Evolutionary conservation across 2,113 vertebrate species (phyloP).

Genomic region (Hypocryptadius cinnamomeus): DNA sequence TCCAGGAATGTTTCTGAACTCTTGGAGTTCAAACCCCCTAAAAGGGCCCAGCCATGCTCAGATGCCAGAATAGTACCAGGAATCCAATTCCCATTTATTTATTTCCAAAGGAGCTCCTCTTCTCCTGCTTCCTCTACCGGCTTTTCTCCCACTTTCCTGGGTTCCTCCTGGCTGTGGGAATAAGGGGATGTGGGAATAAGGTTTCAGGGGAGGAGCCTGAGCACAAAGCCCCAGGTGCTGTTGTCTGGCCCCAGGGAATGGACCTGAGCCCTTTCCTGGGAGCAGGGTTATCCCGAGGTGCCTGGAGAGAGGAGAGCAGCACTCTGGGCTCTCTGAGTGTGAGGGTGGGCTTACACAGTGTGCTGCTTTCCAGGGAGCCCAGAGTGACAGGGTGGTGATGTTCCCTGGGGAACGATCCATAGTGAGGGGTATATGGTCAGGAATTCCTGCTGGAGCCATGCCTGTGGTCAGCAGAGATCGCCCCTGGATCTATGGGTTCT

Average conservation of each 20-base stretch:
- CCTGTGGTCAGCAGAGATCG: background rate
- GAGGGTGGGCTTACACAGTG: background rate
- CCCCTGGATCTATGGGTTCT: background rate
- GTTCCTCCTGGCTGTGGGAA: background rate
- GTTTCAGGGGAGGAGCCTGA: background rate
- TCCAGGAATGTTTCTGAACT: background rate
- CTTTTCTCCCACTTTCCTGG: rapidly evolving
- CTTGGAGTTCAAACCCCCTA: background rate
- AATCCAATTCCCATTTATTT: background rate
- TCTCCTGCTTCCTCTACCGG: background rate
- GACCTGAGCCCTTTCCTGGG: background rate
- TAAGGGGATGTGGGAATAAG: background rate
- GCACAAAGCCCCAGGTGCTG: background rate
- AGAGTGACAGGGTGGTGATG: background rate
- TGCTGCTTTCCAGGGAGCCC: background rate
- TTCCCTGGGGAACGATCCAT: background rate
- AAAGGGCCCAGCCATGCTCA: background rate
- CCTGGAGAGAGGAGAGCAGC: background rate
- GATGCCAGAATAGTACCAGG: background rate
- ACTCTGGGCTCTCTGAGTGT: rapidly evolving
- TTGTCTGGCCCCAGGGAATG: background rate
- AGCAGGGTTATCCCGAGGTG: background rate
- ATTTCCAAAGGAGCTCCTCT: background rate
- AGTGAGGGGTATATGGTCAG: background rate
- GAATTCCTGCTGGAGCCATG: background rate